Percentiles rank a stretch among this genome's conserved stretches.
Evolutionary conservation across 2,888 invertebrate species (phyloP).

Genomic region (Schizotus pectinicornis): DNA sequence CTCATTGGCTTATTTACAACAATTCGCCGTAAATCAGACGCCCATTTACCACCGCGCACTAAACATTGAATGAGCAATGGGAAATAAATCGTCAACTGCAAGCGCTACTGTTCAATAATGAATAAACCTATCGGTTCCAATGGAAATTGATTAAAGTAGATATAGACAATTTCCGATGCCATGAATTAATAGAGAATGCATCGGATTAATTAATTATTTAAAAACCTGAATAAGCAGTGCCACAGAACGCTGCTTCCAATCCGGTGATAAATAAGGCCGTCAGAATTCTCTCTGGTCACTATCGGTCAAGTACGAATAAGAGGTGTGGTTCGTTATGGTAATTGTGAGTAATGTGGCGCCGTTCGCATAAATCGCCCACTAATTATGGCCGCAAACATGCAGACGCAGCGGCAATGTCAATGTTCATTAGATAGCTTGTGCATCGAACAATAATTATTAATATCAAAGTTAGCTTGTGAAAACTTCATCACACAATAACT

Average conservation of each 20-base stretch:
- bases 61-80: too few relatives aligned
- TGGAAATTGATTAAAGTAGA: slow-evolving; percentile 14
- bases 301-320: slow-evolving; percentile 49
- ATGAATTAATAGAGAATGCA: slow-evolving; percentile 6
- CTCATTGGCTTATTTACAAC: too few relatives aligned
- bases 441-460: neutral
- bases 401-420: slow-evolving; percentile 56
- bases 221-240: slow-evolving; percentile 6
- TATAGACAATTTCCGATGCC: slow-evolving; percentile 14
- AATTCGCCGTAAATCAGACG: too few relatives aligned
- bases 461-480: neutral
- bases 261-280: slow-evolving; percentile 36
- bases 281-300: slow-evolving; percentile 35
- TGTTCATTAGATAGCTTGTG: slow-evolving; percentile 49
- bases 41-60: too few relatives aligned
- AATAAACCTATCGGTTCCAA: too few relatives aligned
- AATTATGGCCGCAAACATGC: slow-evolving; percentile 57
- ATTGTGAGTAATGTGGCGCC: slow-evolving; percentile 57
- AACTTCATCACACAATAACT: neutral
- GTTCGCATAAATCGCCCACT: slow-evolving; percentile 56
- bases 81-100: too few relatives aligned
- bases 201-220: slow-evolving; percentile 18
- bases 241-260: neutral
- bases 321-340: slow-evolving; percentile 57
- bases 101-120: too few relatives aligned